phyloP scores from a whole-genome alignment of 2,797 vertebrate genomes.

The Rhinatrema bivittatum region DNA sequence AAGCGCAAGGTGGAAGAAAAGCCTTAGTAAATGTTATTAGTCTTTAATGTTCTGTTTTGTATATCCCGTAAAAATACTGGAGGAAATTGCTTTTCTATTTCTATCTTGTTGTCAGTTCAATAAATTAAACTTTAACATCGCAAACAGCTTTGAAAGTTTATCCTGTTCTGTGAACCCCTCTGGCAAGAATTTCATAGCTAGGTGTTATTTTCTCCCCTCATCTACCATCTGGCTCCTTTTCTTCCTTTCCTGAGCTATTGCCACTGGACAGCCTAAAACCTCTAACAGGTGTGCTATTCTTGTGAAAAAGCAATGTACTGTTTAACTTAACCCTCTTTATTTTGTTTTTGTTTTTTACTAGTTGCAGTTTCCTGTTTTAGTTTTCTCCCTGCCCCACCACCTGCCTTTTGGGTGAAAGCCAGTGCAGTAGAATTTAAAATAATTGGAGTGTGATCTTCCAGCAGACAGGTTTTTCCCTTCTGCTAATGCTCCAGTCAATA shows the following conservation, averaged over 20 bases:
- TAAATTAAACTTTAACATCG: conserved; percentile 6
- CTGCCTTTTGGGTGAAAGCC: neutral
- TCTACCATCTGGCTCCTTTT: conserved; percentile 15
- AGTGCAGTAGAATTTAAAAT: no score
- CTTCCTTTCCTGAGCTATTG: conserved; percentile 8
- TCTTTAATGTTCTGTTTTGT: neutral
- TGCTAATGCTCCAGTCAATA: no score
- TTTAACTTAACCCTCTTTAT: conserved; percentile 10
- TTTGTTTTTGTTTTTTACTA: conserved; percentile 7
- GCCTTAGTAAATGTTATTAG: no score
- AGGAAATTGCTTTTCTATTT: no score
- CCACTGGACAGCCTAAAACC: conserved; percentile 18
- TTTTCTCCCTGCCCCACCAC: conserved; percentile 13
- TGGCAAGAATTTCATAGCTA: neutral
- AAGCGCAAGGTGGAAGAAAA: no score
- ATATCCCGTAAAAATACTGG: no score
- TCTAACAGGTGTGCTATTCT: conserved; percentile 17
- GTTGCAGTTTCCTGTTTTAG: conserved; percentile 2
- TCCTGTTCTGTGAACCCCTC: no score
- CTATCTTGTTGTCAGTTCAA: no score
- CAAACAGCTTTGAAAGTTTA: conserved; percentile 5
- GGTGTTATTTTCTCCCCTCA: conserved; percentile 24
- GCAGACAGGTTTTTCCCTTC: no score
- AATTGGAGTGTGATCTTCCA: no score
- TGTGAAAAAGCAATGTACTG: neutral